phyloP scores from a whole-genome alignment of 2,797 vertebrate species.

The Chaenodraco wilsoni region DNA sequence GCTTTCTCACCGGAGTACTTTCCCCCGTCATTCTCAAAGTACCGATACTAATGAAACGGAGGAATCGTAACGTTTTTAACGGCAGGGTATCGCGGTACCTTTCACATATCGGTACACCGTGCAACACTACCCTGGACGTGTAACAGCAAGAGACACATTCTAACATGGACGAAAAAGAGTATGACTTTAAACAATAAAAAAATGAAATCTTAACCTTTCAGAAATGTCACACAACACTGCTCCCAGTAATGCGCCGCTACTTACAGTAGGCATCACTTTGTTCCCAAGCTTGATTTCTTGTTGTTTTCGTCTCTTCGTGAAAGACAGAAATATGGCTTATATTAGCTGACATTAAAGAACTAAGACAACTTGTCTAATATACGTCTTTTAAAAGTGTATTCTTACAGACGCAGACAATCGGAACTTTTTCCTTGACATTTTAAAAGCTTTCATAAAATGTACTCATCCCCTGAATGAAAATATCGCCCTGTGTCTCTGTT shows the following conservation, averaged over 20 bases:
- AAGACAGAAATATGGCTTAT: conserved; percentile 3
- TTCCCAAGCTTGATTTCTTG: not conserved
- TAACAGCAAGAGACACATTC: not conserved
- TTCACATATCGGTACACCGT: too few relatives aligned
- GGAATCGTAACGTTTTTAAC: too few relatives aligned
- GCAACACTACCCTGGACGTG: not conserved
- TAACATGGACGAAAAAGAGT: not conserved
- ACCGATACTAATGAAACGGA: too few relatives aligned
- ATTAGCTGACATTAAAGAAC: conserved; percentile 17
- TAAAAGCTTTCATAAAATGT: conserved; percentile 7
- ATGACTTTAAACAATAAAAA: not conserved
- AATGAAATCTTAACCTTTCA: not conserved
- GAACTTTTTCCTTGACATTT: conserved; percentile 30
- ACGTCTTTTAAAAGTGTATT: conserved; percentile 11
- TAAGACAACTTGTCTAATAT: conserved; percentile 16
- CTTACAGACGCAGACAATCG: conserved; percentile 14
- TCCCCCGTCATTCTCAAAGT: too few relatives aligned
- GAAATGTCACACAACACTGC: not conserved
- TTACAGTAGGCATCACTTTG: too few relatives aligned
- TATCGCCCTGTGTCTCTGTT: not conserved
- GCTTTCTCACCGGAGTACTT: too few relatives aligned
- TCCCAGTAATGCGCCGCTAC: not conserved
- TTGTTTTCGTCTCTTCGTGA: not conserved
- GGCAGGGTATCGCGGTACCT: too few relatives aligned
- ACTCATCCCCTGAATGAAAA: conserved; percentile 10